These are phyloP conservation scores for Callionymus lyra DNA, from an alignment of 2,113 vertebrate species.

Conservation along the genomic window DNA sequence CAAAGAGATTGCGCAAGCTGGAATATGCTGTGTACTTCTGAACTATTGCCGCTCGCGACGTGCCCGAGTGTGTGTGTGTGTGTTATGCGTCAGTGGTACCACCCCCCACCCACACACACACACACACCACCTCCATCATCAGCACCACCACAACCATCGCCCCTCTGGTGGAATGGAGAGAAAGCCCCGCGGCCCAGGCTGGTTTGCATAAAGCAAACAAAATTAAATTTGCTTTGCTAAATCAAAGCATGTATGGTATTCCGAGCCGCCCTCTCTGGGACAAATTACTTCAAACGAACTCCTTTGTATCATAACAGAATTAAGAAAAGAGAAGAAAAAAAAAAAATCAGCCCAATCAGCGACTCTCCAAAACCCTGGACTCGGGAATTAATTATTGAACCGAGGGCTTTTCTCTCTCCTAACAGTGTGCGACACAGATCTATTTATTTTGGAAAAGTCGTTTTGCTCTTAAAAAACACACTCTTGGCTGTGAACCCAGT, in stretches of 20 bases:
- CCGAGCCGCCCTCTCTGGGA: constrained; percentile 95
- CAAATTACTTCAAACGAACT: constrained; percentile 99
- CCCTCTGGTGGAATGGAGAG: constrained; percentile 96
- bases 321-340: constrained; percentile 60
- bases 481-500: constrained; percentile 39
- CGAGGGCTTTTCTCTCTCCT: constrained; percentile 76
- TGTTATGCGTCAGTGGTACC: constrained; percentile 70
- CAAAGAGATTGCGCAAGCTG: constrained; percentile 49
- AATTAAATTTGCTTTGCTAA: constrained; percentile 99
- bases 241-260: constrained; percentile 99
- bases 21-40: constrained; percentile 60
- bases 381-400: constrained; percentile 99
- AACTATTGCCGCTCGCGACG: constrained; percentile 73
- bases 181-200: constrained; percentile 88
- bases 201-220: constrained; percentile 99
- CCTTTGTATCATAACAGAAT: constrained; percentile 99
- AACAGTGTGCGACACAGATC: constrained; percentile 73
- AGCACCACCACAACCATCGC: constrained; percentile 57
- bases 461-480: constrained; percentile 63
- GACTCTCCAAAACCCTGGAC: constrained; percentile 92
- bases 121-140: constrained; percentile 49
- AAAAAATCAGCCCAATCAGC: constrained; percentile 92
- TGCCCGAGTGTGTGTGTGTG: constrained; percentile 69
- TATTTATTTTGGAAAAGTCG: constrained; percentile 68
- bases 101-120: constrained; percentile 2